These are phyloP conservation scores for Struthio camelus DNA, from an alignment of 2,113 vertebrate species.

Conservation along the genomic window DNA sequence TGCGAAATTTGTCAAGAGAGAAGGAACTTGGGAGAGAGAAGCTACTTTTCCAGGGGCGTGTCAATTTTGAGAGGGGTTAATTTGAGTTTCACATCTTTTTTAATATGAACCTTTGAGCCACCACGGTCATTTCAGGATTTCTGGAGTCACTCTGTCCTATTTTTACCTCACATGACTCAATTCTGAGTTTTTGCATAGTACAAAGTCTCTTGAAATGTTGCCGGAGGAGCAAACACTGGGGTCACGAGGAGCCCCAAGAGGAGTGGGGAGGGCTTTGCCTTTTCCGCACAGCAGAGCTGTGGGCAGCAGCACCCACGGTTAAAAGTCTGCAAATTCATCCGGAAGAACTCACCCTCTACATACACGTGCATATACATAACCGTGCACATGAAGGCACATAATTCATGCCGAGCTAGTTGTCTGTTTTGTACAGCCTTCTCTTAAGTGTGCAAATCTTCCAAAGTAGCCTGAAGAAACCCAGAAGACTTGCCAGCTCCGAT, in stretches of 20 bases:
- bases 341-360: background rate
- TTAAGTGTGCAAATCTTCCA: background rate
- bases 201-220: background rate
- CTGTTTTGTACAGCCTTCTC: background rate
- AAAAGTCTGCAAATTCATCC: background rate
- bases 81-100: background rate
- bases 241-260: rapidly evolving
- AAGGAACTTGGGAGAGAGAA: background rate
- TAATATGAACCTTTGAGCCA: background rate
- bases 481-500: too few relatives aligned
- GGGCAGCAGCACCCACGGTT: background rate
- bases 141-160: background rate
- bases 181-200: rapidly evolving
- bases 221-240: background rate
- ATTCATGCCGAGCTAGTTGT: background rate
- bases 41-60: rapidly evolving
- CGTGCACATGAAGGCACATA: background rate
- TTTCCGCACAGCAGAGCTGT: background rate
- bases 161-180: background rate
- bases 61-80: background rate
- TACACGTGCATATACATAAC: rapidly evolving
- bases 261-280: background rate
- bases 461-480: background rate
- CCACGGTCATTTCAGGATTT: background rate
- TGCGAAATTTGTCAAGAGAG: background rate